A percentile compares a stretch with the other conserved stretches of the same genome.
Conservation (phyloP, 2,888 invertebrate genomes). For the Portevinia maculata region DNA sequence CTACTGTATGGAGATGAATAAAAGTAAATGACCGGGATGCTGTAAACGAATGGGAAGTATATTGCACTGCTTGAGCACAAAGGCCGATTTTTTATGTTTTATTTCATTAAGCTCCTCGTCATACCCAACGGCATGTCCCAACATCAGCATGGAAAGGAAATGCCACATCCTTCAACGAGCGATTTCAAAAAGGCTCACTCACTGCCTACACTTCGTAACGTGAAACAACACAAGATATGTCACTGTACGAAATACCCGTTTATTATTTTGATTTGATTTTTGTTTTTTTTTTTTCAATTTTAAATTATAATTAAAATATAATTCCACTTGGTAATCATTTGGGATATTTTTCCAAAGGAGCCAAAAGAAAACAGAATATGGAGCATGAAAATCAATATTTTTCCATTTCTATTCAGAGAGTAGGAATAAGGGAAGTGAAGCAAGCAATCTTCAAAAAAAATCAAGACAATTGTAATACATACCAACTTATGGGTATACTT, state of each 20-base stretch:
- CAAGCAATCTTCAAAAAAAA: constrained; percentile 40
- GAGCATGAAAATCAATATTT: constrained; percentile 62
- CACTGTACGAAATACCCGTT: constrained; percentile 57
- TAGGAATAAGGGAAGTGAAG: constrained; percentile 19
- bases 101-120: constrained; percentile 66
- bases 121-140: constrained; percentile 59
- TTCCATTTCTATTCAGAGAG: constrained; percentile 48
- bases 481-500: constrained; percentile 1
- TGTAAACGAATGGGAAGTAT: constrained; percentile 56
- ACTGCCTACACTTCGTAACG: constrained; percentile 54
- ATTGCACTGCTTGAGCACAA: constrained; percentile 49
- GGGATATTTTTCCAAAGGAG: constrained; percentile 34
- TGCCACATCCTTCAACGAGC: constrained; percentile 41
- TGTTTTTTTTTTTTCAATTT: constrained; percentile 45
- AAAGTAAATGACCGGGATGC: constrained; percentile 65
- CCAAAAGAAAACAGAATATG: constrained; percentile 43
- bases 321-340: constrained; percentile 61
- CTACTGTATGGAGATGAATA: constrained; percentile 13
- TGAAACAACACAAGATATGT: constrained; percentile 60
- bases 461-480: constrained; percentile 46
- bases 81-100: constrained; percentile 48
- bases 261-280: constrained; percentile 18
- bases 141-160: constrained; percentile 30
- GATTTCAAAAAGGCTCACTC: constrained; percentile 43
- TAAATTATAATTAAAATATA: constrained; percentile 68